Conservation (phyloP, 1,140 invertebrate species). For the Apis laboriosa region DNA sequence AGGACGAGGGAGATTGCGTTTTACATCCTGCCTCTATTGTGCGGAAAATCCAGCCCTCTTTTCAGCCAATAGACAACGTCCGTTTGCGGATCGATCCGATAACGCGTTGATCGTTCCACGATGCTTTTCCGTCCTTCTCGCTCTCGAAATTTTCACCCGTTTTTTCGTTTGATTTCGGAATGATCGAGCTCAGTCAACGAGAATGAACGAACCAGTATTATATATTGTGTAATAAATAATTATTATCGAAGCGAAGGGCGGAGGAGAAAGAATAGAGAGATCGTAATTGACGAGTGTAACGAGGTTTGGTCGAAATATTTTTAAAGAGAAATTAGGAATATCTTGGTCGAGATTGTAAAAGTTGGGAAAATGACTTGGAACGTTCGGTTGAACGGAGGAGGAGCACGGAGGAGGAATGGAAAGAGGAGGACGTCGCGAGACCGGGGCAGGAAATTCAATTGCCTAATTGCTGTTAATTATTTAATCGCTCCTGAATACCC, state of each 20-base stretch:
- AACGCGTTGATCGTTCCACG: background rate
- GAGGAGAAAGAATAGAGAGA: background rate
- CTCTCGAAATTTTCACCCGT: background rate
- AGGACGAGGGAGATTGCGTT: slow-evolving; percentile 32
- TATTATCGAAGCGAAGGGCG: background rate
- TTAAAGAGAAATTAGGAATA: slow-evolving; percentile 34
- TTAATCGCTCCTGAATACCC: slow-evolving; percentile 75
- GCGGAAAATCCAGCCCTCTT: slow-evolving; percentile 26
- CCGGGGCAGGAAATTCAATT: slow-evolving; percentile 71
- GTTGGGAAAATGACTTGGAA: slow-evolving; percentile 30
- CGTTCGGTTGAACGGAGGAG: slow-evolving; percentile 21
- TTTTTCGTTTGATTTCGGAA: background rate
- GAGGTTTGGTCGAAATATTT: background rate
- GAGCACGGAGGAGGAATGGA: slow-evolving; percentile 6
- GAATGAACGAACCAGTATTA: background rate
- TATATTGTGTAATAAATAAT: background rate
- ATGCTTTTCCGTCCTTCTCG: background rate
- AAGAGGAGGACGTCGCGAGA: slow-evolving; percentile 44
- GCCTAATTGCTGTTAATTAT: slow-evolving; percentile 78
- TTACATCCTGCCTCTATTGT: slow-evolving; percentile 48
- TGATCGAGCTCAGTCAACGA: background rate
- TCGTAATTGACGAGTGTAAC: background rate
- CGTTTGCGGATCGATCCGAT: background rate
- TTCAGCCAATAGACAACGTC: background rate
- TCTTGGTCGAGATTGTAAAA: background rate